Base-by-base conservation (phyloP, 35 echinoderm and acorn worm genomes). In the Heliocidaris tuberculata region DNA sequence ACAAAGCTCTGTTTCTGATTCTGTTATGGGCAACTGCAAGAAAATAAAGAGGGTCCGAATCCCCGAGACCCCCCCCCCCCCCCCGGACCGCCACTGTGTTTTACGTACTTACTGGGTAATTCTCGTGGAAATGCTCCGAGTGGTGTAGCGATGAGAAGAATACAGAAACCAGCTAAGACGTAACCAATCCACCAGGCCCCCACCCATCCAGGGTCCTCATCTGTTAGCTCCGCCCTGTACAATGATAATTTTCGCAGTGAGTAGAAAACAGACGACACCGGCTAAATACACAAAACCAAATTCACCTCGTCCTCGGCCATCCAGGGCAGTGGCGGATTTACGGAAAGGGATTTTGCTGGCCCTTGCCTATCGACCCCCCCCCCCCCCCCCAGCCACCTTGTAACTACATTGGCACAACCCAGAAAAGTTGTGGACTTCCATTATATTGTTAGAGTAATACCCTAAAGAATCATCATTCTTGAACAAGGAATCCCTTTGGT, bases 131-230 rank as follows among this genome's bases (percentile, higher is more conserved):
- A 93, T 49, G 86, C 86, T 52, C 90, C 60, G n/a, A 95, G 56
- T 0, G 95, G 95, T 17, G 93, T 15, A 35, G 90, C 90, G n/a
- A 85, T 93, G 11, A 95, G 21, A 2, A 95, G 32, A n/a, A 95
- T 95, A 30, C 19, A 32, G 30, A 65, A 59, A 48, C 87, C 95
- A n/a, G 90, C 88, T 31, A 95, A n/a, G 31, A 95, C 59, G 52
- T 52, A 93, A 31, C 95, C 95, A 31, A 95, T 50, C 95, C 95
- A 95, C 95, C 95, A 95, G 4, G 95, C 95, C 21, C 95, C 95
- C 24, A 95, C 95, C 95, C 95, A 95, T 16, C 88, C 47, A 30
- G 88, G 95, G 61, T 93, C 91, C 6, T 59, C 91, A 30, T 32
- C 31, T 24, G 91, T 47, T 19, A 93, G 91, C 16, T 93, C 47